Evolutionary conservation across 2,888 invertebrate genomes (phyloP), one percentile per base, ranked within the genome.

Genomic region (Andrena bucephala): DNA sequence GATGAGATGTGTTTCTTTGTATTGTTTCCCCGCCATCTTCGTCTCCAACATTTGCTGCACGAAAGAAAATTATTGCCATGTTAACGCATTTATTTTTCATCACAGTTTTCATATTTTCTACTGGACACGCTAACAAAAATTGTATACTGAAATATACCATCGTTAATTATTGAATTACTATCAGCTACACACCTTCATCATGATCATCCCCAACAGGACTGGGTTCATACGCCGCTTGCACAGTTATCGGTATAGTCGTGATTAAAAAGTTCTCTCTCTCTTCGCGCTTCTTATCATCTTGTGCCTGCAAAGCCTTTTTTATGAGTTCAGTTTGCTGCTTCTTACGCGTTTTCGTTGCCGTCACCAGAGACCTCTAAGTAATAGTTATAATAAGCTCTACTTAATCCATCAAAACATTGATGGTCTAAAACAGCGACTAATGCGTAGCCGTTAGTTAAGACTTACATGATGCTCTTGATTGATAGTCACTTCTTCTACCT

Each of bases 281-380:
- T n/a, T 97, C 97, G 7, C 98, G 95, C 93, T 98, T 98, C 92
- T 99, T 98, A 92, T 99, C 99, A 92, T 99, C 99, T 89, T 99
- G 98, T 57, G 98, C 98, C 92, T 99, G 97, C 24, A 99, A 94
- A 0, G 99, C 99, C 94, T 97, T 96, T 91, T 99, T 98, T 77
- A 99, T 98, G 80, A 99, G 96, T 94, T 99, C 99, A 27, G 99
- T 99, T 94, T 99, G 99, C 94, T 99, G 99, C 94, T 99, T 99
- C 93, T 99, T 98, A 27, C 99, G 96, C 0, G 99, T 99, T 94
- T 99, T 99, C 0, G 99, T 99, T 10, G 99, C 99, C 33, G 99
- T 99, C 65, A 99, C 99, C 90, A 99, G 94, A 6, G 99, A 98
- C 85, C 98, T 96, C 98, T 98, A 94, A 27, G 92, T 83, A 79